Conservation (phyloP, 2,888 invertebrate genomes). For the Caenorhabditis wallacei region DNA sequence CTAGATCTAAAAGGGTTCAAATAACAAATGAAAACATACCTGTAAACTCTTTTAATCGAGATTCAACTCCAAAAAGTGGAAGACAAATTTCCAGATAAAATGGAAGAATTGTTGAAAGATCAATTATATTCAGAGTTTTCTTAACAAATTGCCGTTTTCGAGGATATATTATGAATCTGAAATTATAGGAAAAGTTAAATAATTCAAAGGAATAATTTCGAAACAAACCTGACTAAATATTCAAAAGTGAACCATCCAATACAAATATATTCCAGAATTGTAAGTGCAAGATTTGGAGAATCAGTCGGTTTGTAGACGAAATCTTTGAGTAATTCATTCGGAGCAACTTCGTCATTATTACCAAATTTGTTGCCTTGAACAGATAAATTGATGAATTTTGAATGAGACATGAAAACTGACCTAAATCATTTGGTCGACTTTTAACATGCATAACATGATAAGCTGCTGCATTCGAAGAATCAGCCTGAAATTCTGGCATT, state of each 20-base stretch:
- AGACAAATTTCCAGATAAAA: conserved; percentile 81
- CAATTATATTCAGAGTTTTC: conserved; percentile 80
- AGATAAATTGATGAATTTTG: neutral
- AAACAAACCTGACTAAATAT: conserved; percentile 73
- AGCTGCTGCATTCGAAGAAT: conserved; percentile 76
- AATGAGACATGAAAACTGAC: conserved; percentile 8
- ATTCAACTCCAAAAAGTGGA: conserved; percentile 76
- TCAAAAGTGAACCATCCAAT: conserved; percentile 83
- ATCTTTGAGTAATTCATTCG: conserved; percentile 58
- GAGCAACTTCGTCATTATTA: conserved; percentile 55
- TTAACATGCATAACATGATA: conserved; percentile 79
- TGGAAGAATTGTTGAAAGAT: conserved; percentile 82
- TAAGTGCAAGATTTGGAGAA: conserved; percentile 73
- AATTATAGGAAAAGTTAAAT: neutral
- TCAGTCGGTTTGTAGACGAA: conserved; percentile 78
- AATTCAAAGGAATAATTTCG: neutral
- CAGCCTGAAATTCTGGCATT: conserved; percentile 82
- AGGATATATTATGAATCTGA: conserved; percentile 78
- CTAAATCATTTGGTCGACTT: conserved; percentile 63
- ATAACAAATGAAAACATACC: conserved; percentile 64
- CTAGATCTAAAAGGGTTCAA: neutral
- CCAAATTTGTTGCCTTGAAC: conserved; percentile 63
- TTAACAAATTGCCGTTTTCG: conserved; percentile 74
- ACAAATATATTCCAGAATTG: conserved; percentile 80
- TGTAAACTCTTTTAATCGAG: conserved; percentile 79